Evolutionary conservation across 2,888 invertebrate genomes (phyloP).

Genomic region (Thera obeliscata): DNA sequence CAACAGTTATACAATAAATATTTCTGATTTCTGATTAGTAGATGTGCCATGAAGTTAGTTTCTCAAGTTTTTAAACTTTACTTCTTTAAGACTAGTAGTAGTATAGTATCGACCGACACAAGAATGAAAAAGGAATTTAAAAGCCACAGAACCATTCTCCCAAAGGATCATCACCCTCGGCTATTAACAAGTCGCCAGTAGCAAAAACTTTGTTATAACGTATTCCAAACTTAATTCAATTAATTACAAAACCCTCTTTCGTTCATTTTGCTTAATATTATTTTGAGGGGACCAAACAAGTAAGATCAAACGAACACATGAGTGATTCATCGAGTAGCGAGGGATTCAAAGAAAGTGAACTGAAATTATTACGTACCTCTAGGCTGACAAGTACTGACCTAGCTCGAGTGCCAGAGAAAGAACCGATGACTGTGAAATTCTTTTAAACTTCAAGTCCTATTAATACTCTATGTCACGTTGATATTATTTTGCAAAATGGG

Average conservation of each 20-base stretch:
- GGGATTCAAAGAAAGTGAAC: constrained; percentile 56
- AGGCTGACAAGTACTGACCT: background rate
- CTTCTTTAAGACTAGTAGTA: too few species aligned
- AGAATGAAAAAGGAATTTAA: background rate
- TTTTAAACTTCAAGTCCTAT: background rate
- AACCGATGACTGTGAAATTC: background rate
- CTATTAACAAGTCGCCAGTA: constrained; percentile 77
- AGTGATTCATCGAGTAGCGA: constrained; percentile 48
- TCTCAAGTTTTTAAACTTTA: too few species aligned
- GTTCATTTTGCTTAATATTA: constrained; percentile 79
- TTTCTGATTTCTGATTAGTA: too few species aligned
- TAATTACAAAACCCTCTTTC: constrained; percentile 72
- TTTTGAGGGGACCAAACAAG: constrained; percentile 66
- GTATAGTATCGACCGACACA: background rate
- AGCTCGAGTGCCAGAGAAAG: background rate
- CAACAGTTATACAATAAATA: too few species aligned
- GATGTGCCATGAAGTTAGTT: too few species aligned
- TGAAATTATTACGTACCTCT: constrained; percentile 45
- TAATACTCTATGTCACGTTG: too few species aligned
- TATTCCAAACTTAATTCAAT: constrained; percentile 82
- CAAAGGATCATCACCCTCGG: constrained; percentile 72
- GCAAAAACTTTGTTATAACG: constrained; percentile 77
- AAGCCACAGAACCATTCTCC: constrained; percentile 8
- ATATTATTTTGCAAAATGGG: too few species aligned
- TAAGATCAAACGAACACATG: constrained; percentile 69